Percentiles rank a stretch among this genome's conserved stretches.
Conservation (phyloP, 2,113 vertebrate species). For the Edolisoma coerulescens region DNA sequence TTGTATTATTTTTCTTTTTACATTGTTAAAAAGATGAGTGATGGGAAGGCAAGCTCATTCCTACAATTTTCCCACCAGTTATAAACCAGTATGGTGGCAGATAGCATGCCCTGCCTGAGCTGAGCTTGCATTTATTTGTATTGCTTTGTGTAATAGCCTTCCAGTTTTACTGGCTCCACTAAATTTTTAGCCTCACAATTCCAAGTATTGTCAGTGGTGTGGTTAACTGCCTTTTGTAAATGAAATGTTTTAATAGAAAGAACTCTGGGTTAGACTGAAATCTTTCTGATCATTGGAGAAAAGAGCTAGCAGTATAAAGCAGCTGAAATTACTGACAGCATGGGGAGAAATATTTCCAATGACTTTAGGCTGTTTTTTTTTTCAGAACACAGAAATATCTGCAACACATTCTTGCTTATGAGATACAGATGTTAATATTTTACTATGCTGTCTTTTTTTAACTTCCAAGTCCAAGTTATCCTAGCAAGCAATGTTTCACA, state of each 20-base stretch:
- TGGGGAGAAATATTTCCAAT: not conserved
- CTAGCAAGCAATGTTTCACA: not conserved
- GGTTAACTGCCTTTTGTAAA: not conserved
- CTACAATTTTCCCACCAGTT: not conserved
- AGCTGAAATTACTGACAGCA: not conserved
- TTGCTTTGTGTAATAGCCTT: not conserved
- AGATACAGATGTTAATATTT: not conserved
- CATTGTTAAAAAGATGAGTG: not conserved
- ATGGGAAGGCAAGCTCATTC: not conserved
- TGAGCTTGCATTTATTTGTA: not conserved
- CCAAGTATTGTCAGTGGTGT: not conserved
- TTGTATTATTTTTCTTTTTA: not conserved
- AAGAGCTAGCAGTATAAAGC: not conserved
- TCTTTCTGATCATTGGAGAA: not conserved
- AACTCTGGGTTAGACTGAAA: not conserved
- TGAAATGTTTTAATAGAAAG: not conserved
- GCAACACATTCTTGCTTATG: not conserved
- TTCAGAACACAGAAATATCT: not conserved
- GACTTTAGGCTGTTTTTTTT: not conserved
- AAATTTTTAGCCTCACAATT: not conserved
- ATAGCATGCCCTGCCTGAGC: not conserved
- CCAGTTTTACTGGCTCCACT: not conserved
- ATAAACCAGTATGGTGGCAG: not conserved
- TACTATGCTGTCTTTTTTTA: not conserved
- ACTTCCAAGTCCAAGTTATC: not conserved